These are phyloP conservation scores for Muschampia plurimacula DNA, from an alignment of 2,888 invertebrate genomes.

Conservation along the genomic window DNA sequence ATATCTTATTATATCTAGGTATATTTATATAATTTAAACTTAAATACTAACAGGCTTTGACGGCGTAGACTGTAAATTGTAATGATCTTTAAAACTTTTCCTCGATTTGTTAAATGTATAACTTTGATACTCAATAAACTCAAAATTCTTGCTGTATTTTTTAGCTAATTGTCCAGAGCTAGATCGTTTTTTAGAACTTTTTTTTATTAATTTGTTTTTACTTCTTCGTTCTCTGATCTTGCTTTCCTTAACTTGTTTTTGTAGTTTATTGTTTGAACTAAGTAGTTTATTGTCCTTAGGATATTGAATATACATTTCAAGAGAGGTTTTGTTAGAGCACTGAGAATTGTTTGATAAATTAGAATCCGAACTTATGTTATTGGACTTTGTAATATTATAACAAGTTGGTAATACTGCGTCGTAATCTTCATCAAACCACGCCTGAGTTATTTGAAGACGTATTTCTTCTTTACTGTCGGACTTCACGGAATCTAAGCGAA, in stretches of 20 bases:
- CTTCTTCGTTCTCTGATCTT: slow-evolving; percentile 50
- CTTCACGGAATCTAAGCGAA: slow-evolving; percentile 34
- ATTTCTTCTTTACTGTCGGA: slow-evolving; percentile 46
- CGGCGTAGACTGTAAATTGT: slow-evolving; percentile 48
- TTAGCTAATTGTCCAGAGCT: slow-evolving; percentile 44
- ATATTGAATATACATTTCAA: slow-evolving; percentile 48
- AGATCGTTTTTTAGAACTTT: slow-evolving; percentile 40
- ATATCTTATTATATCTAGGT: neutral
- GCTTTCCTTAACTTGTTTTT: slow-evolving; percentile 43
- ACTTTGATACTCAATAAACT: slow-evolving; percentile 47
- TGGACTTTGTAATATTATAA: slow-evolving; percentile 42
- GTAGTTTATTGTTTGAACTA: slow-evolving; percentile 28
- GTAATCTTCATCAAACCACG: slow-evolving; percentile 61
- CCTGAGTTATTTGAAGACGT: slow-evolving; percentile 58
- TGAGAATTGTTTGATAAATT: slow-evolving; percentile 47
- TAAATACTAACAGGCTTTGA: slow-evolving; percentile 62
- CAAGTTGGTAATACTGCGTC: slow-evolving; percentile 50
- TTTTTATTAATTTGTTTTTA: slow-evolving; percentile 53
- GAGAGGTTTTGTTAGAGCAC: slow-evolving; percentile 50
- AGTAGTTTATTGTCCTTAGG: slow-evolving; percentile 36
- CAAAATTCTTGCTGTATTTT: slow-evolving; percentile 50
- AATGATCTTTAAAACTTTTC: slow-evolving; percentile 46
- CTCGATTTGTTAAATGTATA: slow-evolving; percentile 44
- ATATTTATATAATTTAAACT: neutral
- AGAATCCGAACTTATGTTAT: slow-evolving; percentile 54